These are phyloP conservation scores for Thereva nobilitata DNA, from an alignment of 2,888 invertebrate species.

Conservation along the genomic window DNA sequence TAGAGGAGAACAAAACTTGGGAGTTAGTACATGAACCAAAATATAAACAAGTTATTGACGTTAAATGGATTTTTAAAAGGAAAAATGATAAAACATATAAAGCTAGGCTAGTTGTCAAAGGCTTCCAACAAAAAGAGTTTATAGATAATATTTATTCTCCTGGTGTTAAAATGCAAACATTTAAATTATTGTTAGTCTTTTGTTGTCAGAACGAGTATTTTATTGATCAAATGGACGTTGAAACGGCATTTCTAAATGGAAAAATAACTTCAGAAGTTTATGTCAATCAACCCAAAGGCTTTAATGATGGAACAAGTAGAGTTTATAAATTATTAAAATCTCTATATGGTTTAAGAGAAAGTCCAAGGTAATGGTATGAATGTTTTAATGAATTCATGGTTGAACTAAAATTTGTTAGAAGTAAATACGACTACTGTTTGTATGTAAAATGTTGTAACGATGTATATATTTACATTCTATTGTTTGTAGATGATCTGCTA, in stretches of 20 bases:
- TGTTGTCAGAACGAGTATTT: slow-evolving; percentile 44
- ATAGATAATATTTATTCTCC: slow-evolving; percentile 41
- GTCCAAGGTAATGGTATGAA: no score
- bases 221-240: slow-evolving; percentile 42
- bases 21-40: slow-evolving; percentile 46
- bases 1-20: slow-evolving; percentile 49
- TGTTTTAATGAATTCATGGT: no score
- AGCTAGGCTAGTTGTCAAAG: slow-evolving; percentile 42
- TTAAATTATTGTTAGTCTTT: slow-evolving; percentile 48
- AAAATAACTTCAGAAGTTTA: not conserved
- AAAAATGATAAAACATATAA: slow-evolving; percentile 45
- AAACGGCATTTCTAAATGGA: slow-evolving; percentile 36
- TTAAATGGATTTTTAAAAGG: slow-evolving; percentile 47
- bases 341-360: no score
- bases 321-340: no score
- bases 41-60: slow-evolving; percentile 47
- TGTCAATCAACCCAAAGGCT: no score
- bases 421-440: no score
- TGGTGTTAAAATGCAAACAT: slow-evolving; percentile 46
- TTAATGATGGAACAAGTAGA: slow-evolving; percentile 16
- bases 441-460: no score
- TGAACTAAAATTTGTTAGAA: no score
- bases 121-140: slow-evolving; percentile 41
- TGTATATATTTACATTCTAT: no score
- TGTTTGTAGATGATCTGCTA: no score